Base-by-base conservation (phyloP, 2,113 vertebrate genomes). In the Clarias macrocephalus region DNA sequence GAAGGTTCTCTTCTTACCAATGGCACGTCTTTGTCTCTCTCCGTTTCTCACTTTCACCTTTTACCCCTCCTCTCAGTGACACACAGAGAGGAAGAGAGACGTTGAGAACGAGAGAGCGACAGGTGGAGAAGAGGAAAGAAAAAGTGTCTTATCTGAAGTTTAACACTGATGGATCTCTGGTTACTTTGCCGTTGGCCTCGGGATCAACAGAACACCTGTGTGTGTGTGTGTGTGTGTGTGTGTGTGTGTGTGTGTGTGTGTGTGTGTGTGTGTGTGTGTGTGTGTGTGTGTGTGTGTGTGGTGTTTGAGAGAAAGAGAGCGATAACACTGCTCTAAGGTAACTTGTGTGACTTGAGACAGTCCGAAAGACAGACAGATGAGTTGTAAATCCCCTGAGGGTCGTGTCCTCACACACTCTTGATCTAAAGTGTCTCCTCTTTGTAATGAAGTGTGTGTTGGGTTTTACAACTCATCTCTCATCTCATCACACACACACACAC, bases 361-460 rank as follows among this genome's bases (percentile, higher is more conserved):
- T 42, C 30, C 56, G 82, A 83, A 42, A 68, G 62, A 68, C 16
- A n/a, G 82, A 57, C 65, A 70, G n/a, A 68, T 72, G 82, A 83
- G 52, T 68, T 68, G 82, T 66, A 68, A 83, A 90, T 94, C 93
- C 94, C 94, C 94, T 93, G 16, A 72, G 82, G 65, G 65, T 57
- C 52, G 9, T 83, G 82, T 83, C n/a, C 65, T 56, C 37, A 54
- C 52, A 66, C 65, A 70, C 82, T 57, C 65, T n/a, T 83, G 63
- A 83, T 83, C 52, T 68, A 83, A 83, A 30, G 48, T 72, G 18
- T 30, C 82, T 90, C 93, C 28, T 80, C 28, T 37, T 33, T 80
- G 77, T 80, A 28, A 21, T 80, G 56, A 80, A 60, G 77, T 80
- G 77, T 80, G 77, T 80, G 77, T 60, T 59, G 18, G 77, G 56